Base-by-base conservation (phyloP, 1,140 invertebrate species). In the Orchestia grillus region DNA sequence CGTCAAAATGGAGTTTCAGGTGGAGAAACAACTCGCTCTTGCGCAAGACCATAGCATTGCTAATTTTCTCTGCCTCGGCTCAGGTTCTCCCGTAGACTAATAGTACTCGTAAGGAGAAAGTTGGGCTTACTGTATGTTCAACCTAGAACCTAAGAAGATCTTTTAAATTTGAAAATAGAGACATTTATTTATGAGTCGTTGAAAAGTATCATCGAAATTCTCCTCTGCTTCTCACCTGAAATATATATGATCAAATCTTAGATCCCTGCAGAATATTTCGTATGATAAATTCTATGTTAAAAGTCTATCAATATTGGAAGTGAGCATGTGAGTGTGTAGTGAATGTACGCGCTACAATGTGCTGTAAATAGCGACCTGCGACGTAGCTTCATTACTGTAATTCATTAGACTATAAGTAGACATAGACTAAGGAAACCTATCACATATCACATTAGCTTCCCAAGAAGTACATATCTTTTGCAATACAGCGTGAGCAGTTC, bases 281-380 rank as follows among this genome's bases (percentile, higher is more conserved):
- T 90, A 90, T 90, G 3, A 90, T 90, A 90, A 90, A 90, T 90
- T 44, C 43, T 90, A 90, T 44, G 43, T 90, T 90, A 90, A 90
- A 90, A 90, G 88, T 90, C 28, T 90, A 90, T 90, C 88, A 90
- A 41, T 90, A 90, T 90, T 90, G 88, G 43, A 90, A 90, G 88
- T 77, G 62, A 90, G 88, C 88, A 94, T 94, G 92, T 94, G 44
- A 77, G 62, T 94, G 92, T 94, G 92, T 94, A 94, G 92, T 94
- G 92, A 94, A 47, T 94, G 92, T 47, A 47, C 44, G 44, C 44
- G 92, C 92, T 44, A 47, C 92, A 45, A n/a, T 94, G 92, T 94
- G 92, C 92, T 94, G 92, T 94, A 94, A 94, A 94, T 94, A 94
- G 92, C 92, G 44, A 94, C 92, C 92, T 94, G 92, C 92, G 44